Percentiles rank a stretch among this genome's conserved stretches.
Evolutionary conservation across 2,797 vertebrate genomes (phyloP).

Genomic region (Cheirogaleus major): DNA sequence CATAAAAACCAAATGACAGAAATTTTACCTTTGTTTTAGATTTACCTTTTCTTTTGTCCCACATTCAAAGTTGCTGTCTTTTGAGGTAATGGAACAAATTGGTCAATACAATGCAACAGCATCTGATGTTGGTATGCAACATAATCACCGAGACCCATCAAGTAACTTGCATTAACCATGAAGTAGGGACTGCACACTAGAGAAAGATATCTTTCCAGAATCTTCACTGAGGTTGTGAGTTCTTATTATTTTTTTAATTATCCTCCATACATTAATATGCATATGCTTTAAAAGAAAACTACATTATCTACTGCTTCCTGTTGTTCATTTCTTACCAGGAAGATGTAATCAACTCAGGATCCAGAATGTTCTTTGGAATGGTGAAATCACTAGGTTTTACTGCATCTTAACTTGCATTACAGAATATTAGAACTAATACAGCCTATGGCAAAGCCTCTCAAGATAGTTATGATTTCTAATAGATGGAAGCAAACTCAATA

Average conservation of each 20-base stretch:
- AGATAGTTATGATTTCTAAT: not conserved
- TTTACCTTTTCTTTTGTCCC: not conserved
- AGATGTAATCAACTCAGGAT: not conserved
- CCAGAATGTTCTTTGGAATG: not conserved
- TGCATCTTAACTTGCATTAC: not conserved
- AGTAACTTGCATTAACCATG: no score
- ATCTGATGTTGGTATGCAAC: not conserved
- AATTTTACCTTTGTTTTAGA: not conserved
- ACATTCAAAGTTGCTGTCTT: not conserved
- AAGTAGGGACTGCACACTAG: not conserved
- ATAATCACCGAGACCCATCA: no score
- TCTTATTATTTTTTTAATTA: not conserved
- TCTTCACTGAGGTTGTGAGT: not conserved
- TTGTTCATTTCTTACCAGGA: not conserved
- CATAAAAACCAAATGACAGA: not conserved
- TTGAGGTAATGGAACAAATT: not conserved
- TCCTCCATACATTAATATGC: not conserved
- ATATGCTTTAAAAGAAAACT: not conserved
- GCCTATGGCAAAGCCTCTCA: not conserved
- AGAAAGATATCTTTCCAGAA: not conserved
- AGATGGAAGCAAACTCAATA: no score
- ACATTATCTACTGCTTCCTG: not conserved
- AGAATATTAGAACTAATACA: not conserved
- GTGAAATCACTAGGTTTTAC: not conserved
- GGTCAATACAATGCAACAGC: not conserved